Base-by-base conservation (phyloP, 2,113 vertebrate species). In the Siniperca knerii region DNA sequence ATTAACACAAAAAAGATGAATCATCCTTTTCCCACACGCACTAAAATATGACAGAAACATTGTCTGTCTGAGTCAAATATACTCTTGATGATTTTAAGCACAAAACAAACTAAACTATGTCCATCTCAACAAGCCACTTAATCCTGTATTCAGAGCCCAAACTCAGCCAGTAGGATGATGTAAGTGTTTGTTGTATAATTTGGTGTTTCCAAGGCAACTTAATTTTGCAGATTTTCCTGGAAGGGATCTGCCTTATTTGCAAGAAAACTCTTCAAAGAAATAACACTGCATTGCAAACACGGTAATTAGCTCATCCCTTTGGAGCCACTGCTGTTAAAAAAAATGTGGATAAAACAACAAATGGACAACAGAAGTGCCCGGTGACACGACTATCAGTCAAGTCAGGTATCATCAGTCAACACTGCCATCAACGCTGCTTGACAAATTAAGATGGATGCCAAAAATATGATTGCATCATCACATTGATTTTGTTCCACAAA, bases 401-500 rank as follows among this genome's bases (percentile, higher is more conserved):
- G 52, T 52, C 61, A 61, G 71, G 65, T 37, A 8, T 73, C 87
- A 90, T 93, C 88, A 77, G 76, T 94, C 92, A 91, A 67, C 77
- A 2, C 69, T 4, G 82, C 74, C 79, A 61, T 86, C 89, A 60
- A 42, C 0, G 8, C 60, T 15, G 48, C 57, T 55, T 0, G 15
- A 52, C 80, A 83, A 87, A 90, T 92, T 71, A 87, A 89, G 91
- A 92, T 86, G 80, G 85, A 90, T 88, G 77, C n/a, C 62, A 54
- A 57, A 79, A 82, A 86, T 67, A 82, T 57, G 66, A 60, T 52
- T 40, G 71, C 54, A 79, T 83, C 82, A 83, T 82, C 75, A 1
- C 69, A 62, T 66, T 73, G 74, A 86, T 89, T 91, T 83, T 58
- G 7, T 2, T 65, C 48, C 77, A 52, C 77, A 68, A 75, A 84